These are phyloP conservation scores for Ricordea florida DNA, from an alignment of 92 coral and sea anemone species.

Conservation along the genomic window DNA sequence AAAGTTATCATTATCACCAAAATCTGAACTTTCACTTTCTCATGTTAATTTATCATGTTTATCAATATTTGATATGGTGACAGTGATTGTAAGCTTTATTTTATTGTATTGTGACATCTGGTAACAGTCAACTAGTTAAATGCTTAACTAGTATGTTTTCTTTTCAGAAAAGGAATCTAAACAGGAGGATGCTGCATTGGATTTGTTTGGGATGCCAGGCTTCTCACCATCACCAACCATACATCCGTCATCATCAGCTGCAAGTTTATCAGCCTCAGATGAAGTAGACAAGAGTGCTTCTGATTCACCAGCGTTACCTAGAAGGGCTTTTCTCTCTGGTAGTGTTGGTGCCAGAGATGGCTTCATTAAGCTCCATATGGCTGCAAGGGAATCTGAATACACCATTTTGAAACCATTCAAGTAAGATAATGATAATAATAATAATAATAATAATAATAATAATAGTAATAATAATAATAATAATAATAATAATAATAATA, in stretches of 20 bases:
- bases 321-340: slow-evolving; percentile 56
- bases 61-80: too few species aligned
- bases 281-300: slow-evolving; percentile 35
- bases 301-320: slow-evolving; percentile 77
- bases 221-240: slow-evolving; percentile 59
- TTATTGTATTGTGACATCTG: too few species aligned
- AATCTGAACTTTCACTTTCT: too few species aligned
- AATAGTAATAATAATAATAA: background rate
- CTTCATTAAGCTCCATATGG: slow-evolving; percentile 81
- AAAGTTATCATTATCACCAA: too few species aligned
- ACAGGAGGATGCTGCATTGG: slow-evolving; percentile 50
- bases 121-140: too few species aligned
- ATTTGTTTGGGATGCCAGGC: slow-evolving; percentile 83
- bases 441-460: background rate
- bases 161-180: slow-evolving; percentile 26
- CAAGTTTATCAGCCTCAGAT: slow-evolving; percentile 51
- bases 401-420: slow-evolving; percentile 58
- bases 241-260: slow-evolving; percentile 68
- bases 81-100: too few species aligned
- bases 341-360: slow-evolving; percentile 84
- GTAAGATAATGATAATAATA: slow-evolving; percentile 49
- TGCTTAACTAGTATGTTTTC: too few species aligned
- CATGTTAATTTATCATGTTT: too few species aligned
- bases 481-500: too few species aligned
- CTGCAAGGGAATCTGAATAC: slow-evolving; percentile 75